These are phyloP conservation scores for Perizoma affinitatum DNA, from an alignment of 2,888 invertebrate species.

Conservation along the genomic window DNA sequence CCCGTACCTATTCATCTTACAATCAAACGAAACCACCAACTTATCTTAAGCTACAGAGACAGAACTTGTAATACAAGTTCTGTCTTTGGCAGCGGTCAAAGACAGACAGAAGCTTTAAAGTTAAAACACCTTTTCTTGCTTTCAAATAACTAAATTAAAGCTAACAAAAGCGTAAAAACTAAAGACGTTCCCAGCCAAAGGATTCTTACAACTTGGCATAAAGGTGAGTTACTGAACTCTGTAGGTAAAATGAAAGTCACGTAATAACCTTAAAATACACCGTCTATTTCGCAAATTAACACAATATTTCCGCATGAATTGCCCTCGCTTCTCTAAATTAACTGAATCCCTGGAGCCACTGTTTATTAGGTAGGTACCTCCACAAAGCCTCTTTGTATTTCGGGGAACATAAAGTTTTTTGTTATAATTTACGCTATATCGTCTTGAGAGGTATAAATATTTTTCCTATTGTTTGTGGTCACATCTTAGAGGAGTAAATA, in stretches of 20 bases:
- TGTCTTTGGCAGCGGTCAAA: neutral
- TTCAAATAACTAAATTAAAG: conserved; percentile 3
- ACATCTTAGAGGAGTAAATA: too few species aligned
- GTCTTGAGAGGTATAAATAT: too few species aligned
- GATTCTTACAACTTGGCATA: conserved; percentile 10
- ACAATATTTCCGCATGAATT: conserved; percentile 35
- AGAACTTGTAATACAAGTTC: too few species aligned
- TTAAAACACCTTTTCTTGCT: neutral
- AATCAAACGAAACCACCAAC: neutral
- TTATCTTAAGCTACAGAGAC: too few species aligned
- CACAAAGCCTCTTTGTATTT: conserved; percentile 26
- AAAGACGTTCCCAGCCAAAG: conserved; percentile 9
- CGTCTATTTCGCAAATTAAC: conserved; percentile 39
- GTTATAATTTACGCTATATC: too few species aligned
- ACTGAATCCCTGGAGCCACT: conserved; percentile 29
- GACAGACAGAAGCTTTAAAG: neutral
- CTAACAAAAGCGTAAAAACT: neutral
- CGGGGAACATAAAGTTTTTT: conserved; percentile 4
- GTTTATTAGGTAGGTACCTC: conserved; percentile 21
- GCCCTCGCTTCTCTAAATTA: conserved; percentile 32
- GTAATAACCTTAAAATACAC: conserved; percentile 31
- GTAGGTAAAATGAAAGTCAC: conserved; percentile 20
- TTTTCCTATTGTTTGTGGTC: too few species aligned
- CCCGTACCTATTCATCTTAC: neutral
- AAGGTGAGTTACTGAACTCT: conserved; percentile 15